Evolutionary conservation across 2,113 vertebrate genomes (phyloP), one percentile per base, ranked within the genome.

Genomic region (Misgurnus anguillicaudatus): DNA sequence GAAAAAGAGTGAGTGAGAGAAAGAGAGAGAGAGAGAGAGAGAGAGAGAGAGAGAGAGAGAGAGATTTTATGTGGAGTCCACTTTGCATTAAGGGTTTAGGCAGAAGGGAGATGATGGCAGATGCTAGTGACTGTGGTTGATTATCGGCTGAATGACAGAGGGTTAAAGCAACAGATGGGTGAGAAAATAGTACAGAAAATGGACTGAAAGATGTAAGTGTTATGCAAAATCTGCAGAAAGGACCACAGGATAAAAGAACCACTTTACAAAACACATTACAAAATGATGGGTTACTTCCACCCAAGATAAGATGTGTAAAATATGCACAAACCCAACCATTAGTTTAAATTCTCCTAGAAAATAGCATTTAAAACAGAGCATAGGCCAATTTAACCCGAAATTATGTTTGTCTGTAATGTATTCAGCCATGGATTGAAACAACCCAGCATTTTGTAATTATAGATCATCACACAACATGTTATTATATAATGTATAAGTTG

Each of bases 201-300:
- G 16, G 9, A 38, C 24, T 45, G 39, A 63, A 64, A 71, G 41
- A 68, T 47, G 69, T 73, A 39, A 80, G 14, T 42, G 51, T 80
- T 73, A 80, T 65, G 41, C 61, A 80, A 80, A 38, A 80, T 45
- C 57, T 74, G 19, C 57, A 61, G 13, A 42, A 60, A 45, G 19
- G 17, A 47, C 10, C 24, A 60, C 39, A 42, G 53, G 1, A 17
- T 0, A 19, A n/a, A n/a, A n/a, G n/a, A n/a, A n/a, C n/a, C 16
- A 51, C 48, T 51, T 11, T 51, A 11, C 47, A 47, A 10, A 10
- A 48, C 4, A 13, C 47, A 48, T 4, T 31, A 31, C 24, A 31
- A 31, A 3, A 31, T 31, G 24, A 31, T 31, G 24, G 24, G 24
- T 31, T 31, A 31, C 3, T 31, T 31, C 24, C 24, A 31, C 24